These are phyloP conservation scores for Dendroctonus valens DNA, from an alignment of 1,140 invertebrate genomes.

Conservation along the genomic window DNA sequence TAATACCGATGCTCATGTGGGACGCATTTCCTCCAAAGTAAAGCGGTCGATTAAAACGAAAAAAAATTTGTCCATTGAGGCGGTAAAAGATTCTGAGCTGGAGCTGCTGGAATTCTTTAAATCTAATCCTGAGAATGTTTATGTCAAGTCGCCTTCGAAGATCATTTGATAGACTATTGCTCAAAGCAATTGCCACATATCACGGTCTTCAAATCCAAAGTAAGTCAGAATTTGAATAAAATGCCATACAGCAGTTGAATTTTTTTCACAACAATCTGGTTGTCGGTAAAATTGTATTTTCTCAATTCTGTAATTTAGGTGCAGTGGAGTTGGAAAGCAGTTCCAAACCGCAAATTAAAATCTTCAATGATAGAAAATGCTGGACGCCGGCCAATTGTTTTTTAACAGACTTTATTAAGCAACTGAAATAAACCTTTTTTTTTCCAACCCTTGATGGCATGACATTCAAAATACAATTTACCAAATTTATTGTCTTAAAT, in stretches of 20 bases:
- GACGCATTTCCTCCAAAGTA: slow-evolving; percentile 39
- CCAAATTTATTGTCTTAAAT: too few species aligned
- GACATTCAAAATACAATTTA: too few species aligned
- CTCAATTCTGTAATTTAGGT: slow-evolving; percentile 27
- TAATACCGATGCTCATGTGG: slow-evolving; percentile 18
- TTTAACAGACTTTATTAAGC: slow-evolving; percentile 37
- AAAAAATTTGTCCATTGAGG: slow-evolving; percentile 39
- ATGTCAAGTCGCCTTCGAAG: slow-evolving; percentile 38
- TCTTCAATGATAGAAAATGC: slow-evolving; percentile 36
- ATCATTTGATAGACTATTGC: slow-evolving; percentile 44
- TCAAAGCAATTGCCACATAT: slow-evolving; percentile 45
- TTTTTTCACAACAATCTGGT: too few species aligned
- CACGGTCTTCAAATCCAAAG: slow-evolving; percentile 42
- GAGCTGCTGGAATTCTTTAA: slow-evolving; percentile 43
- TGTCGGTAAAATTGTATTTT: too few species aligned
- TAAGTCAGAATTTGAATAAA: slow-evolving; percentile 27
- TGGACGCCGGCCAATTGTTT: slow-evolving; percentile 38
- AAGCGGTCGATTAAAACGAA: slow-evolving; percentile 39
- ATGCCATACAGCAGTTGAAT: background rate
- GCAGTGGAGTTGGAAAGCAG: slow-evolving; percentile 22
- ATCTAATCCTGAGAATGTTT: slow-evolving; percentile 33
- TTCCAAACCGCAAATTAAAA: slow-evolving; percentile 36
- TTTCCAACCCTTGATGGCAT: too few species aligned
- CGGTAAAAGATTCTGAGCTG: slow-evolving; percentile 36
- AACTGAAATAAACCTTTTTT: slow-evolving; percentile 27